phyloP scores from a whole-genome alignment of 2,113 vertebrate species.

The Platycercus adscitus region DNA sequence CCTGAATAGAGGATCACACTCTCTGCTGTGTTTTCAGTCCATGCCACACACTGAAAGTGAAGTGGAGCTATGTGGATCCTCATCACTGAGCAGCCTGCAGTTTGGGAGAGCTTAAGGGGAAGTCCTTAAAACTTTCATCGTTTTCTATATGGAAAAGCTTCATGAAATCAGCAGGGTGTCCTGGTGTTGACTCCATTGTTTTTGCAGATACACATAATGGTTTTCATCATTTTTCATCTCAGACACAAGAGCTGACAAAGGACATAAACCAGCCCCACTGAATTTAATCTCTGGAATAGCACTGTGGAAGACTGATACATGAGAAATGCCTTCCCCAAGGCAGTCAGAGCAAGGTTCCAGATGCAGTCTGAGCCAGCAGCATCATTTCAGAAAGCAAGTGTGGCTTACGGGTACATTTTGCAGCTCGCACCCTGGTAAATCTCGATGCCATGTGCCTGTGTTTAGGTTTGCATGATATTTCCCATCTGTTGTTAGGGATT shows the following conservation, averaged over 20 bases:
- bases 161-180: not conserved
- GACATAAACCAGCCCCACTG: fast-evolving
- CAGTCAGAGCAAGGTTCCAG: not conserved
- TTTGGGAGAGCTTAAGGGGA: not conserved
- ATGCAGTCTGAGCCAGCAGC: not conserved
- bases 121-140: not conserved
- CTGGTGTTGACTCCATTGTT: not conserved
- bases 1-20: not conserved
- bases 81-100: not conserved
- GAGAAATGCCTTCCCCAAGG: not conserved
- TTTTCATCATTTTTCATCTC: not conserved
- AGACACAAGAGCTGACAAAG: not conserved
- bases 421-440: not conserved
- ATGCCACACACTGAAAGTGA: not conserved
- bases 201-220: not conserved
- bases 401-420: not conserved
- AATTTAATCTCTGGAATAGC: not conserved
- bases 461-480: not conserved
- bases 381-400: not conserved
- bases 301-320: not conserved
- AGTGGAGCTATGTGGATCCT: not conserved
- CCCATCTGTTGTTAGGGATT: not conserved
- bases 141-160: not conserved
- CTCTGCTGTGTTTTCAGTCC: not conserved
- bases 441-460: fast-evolving